Evolutionary conservation across 2,113 vertebrate species (phyloP).

Genomic region (Menura novaehollandiae): DNA sequence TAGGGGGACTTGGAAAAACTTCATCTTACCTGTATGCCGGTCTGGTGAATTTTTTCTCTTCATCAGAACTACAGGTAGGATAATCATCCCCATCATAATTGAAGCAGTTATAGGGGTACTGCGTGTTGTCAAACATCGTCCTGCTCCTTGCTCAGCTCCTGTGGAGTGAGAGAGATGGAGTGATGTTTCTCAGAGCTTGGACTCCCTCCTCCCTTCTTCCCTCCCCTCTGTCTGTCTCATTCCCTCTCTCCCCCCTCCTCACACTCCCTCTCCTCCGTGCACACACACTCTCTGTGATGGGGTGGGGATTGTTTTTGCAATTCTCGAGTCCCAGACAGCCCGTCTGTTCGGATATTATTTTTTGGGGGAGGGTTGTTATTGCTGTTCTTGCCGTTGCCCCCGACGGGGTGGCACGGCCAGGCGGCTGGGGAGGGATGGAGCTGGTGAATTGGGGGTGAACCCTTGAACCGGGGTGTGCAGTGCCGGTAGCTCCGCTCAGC

Average conservation of each 20-base stretch:
- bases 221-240: conserved; percentile 52
- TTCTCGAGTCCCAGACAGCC: conserved; percentile 28
- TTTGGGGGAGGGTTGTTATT: rapidly evolving
- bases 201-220: conserved; percentile 58
- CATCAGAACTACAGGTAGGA: conserved; percentile 86
- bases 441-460: conserved; percentile 42
- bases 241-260: conserved; percentile 44
- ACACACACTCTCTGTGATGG: conserved; percentile 24
- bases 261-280: conserved; percentile 27
- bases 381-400: neutral
- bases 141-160: conserved; percentile 41
- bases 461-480: conserved; percentile 34
- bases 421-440: conserved; percentile 32
- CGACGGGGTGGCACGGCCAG: conserved; percentile 27
- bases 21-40: conserved; percentile 91
- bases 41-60: conserved; percentile 91
- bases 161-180: conserved; percentile 61
- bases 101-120: conserved; percentile 98
- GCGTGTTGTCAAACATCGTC: conserved; percentile 91
- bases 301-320: conserved; percentile 54
- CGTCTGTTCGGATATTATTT: neutral
- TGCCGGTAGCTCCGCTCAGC: conserved; percentile 4
- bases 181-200: conserved; percentile 62
- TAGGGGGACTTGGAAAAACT: conserved; percentile 5
- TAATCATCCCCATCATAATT: conserved; percentile 93